These are phyloP conservation scores for Portunus trituberculatus DNA, from an alignment of 1,140 invertebrate genomes.

Conservation along the genomic window DNA sequence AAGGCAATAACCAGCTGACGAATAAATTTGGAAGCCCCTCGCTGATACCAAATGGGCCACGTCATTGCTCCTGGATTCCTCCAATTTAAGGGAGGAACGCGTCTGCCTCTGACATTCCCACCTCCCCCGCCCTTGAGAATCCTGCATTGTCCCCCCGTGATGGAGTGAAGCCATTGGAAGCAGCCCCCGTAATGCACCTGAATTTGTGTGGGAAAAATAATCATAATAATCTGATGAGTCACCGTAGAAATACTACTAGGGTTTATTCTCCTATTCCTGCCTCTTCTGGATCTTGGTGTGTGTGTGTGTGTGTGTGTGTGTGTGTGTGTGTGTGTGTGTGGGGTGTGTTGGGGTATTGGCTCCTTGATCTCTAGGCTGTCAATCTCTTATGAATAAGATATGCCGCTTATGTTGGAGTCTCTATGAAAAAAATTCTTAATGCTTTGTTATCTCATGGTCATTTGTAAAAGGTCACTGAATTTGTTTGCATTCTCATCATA, in stretches of 20 bases:
- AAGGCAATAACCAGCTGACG: constrained; percentile 6
- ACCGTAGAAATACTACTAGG: background rate
- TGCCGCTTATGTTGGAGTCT: no score
- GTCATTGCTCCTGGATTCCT: background rate
- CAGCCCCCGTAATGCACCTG: background rate
- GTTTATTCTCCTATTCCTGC: no score
- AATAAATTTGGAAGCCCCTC: background rate
- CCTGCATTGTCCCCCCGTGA: constrained; percentile 8
- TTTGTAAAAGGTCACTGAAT: no score
- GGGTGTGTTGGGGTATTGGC: no score
- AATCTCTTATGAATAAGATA: no score
- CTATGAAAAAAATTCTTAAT: no score
- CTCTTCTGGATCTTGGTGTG: no score
- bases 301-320: no score
- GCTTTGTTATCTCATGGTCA: no score
- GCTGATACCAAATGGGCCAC: background rate
- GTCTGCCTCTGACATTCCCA: background rate
- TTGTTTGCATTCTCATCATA: no score
- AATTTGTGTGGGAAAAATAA: background rate
- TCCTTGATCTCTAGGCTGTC: no score
- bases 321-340: no score
- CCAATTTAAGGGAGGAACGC: background rate
- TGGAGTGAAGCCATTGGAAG: background rate
- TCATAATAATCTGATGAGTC: background rate
- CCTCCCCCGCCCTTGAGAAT: background rate